Conservation (phyloP, 2,113 vertebrate genomes). For the Columba janthina region DNA sequence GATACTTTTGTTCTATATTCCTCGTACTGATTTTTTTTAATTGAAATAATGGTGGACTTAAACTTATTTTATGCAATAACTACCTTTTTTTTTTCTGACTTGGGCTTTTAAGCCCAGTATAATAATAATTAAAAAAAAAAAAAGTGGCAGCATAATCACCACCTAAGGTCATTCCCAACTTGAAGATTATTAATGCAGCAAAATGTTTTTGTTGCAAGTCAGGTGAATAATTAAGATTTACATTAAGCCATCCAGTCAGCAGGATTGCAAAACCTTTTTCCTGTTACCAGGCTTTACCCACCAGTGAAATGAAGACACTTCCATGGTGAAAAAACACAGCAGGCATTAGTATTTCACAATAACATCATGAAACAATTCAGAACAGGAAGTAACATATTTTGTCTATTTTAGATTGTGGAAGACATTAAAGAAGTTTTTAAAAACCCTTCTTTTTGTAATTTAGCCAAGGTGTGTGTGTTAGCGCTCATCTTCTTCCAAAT, state of each 20-base stretch:
- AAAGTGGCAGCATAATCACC: not conserved
- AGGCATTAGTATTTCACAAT: not conserved
- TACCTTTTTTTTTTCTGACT: no score
- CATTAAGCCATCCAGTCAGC: not conserved
- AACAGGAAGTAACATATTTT: not conserved
- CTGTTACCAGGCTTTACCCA: not conserved
- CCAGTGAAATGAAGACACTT: not conserved
- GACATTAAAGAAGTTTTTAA: not conserved
- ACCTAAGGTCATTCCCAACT: not conserved
- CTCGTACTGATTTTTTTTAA: not conserved
- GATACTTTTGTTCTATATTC: not conserved
- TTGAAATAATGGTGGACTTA: not conserved
- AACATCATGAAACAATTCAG: not conserved
- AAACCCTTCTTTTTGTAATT: not conserved
- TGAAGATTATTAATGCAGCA: not conserved
- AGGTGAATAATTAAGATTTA: not conserved
- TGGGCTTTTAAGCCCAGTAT: not conserved
- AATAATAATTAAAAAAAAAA: not conserved
- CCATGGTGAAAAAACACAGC: not conserved
- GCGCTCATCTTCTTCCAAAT: not conserved
- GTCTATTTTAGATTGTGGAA: not conserved
- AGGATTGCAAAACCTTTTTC: not conserved
- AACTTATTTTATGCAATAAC: accelerated
- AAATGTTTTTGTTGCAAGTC: not conserved
- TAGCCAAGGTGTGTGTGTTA: not conserved